Percentiles rank a stretch among this genome's conserved stretches.
phyloP scores from a whole-genome alignment of 2,113 vertebrate genomes.

The Megaptera novaeangliae region DNA sequence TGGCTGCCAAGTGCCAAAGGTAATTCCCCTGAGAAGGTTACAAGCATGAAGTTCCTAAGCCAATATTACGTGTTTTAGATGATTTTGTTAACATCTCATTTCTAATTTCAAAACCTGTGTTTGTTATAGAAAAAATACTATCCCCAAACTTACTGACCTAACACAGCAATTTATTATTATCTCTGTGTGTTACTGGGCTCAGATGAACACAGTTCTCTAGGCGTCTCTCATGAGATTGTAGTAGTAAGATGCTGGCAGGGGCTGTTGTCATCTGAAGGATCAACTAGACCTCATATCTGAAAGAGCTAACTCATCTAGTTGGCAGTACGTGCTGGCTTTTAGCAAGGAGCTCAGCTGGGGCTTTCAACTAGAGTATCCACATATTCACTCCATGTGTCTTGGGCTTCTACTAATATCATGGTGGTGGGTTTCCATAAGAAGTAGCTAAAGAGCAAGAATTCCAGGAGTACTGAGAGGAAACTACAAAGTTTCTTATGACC shows the following conservation, averaged over 20 bases:
- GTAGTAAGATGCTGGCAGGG: neutral
- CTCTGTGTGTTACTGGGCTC: neutral
- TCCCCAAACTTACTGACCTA: no score
- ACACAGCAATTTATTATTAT: neutral
- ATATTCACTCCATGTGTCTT: neutral
- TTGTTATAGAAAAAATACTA: neutral
- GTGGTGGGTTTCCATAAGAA: neutral
- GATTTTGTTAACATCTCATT: neutral
- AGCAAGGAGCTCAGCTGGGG: neutral
- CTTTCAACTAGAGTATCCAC: neutral
- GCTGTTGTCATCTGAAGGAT: neutral
- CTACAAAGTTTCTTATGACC: neutral
- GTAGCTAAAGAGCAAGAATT: neutral
- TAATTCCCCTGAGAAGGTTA: neutral
- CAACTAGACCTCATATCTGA: neutral
- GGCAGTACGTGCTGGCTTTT: neutral
- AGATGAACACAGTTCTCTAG: neutral
- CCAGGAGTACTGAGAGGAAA: neutral
- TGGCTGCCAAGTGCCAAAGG: neutral
- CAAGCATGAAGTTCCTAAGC: neutral
- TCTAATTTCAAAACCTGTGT: neutral
- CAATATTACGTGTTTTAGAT: neutral
- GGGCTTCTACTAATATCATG: neutral
- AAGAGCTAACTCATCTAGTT: neutral
- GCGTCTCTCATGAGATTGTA: neutral